Base-by-base conservation (phyloP, 1,140 invertebrate species). In the Gryon sp. region DNA sequence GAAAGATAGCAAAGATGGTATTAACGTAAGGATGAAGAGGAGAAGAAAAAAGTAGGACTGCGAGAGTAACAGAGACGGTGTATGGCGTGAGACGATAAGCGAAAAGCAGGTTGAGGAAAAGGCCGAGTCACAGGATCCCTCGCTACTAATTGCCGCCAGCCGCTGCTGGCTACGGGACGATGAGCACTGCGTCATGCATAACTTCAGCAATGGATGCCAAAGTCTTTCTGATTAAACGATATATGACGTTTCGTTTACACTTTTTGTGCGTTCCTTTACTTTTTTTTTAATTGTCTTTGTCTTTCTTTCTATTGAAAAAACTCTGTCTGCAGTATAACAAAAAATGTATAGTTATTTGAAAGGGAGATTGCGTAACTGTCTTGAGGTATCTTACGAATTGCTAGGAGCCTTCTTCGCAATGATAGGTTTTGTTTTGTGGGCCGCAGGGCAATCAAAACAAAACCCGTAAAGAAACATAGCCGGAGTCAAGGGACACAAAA, bases 131-230 rank as follows among this genome's bases (percentile, higher is more conserved):
- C 77, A 68, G 78, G 77, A 84, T 87, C 86, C 86, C 86, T 87
- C 80, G 85, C 84, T 87, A 84, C 87, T 89, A 88, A 88, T 89
- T 89, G 86, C 86, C 86, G 85, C 80, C 84, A 84, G 84, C 83
- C 84, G 86, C 84, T 84, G 82, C 84, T 82, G 83, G 83, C 83
- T 86, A 87, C 84, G 85, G 85, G 85, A 85, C 86, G 86, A 63
- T 85, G 85, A 86, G 79, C 83, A 83, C 82, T 81, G 80, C 79
- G 75, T 83, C 83, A 84, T 82, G 83, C 83, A 84, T 79, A 83
- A 78, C 78, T 68, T 76, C 74, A 63, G 57, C 73, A 75, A 75
- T 78, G 73, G 72, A 76, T 63, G 75, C n/a, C n/a, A n/a, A n/a
- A n/a, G n/a, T n/a, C n/a, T n/a, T n/a, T n/a, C n/a, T n/a, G n/a